A percentile compares a stretch with the other conserved stretches of the same genome.
Evolutionary conservation across 2,113 vertebrate genomes (phyloP).

Genomic region (Apteryx mantelli): DNA sequence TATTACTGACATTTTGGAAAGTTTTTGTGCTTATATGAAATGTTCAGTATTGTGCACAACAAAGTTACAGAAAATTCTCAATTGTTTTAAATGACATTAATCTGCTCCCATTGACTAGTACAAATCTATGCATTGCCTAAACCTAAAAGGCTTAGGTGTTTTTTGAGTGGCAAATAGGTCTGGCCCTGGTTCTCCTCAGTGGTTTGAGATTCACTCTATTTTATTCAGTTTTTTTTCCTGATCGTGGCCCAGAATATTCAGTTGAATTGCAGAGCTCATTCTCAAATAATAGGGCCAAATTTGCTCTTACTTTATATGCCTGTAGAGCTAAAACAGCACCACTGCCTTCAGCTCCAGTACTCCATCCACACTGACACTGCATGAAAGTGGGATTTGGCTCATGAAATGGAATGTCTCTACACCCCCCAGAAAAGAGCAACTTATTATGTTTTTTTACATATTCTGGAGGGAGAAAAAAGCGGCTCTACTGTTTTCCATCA

Average conservation of each 20-base stretch:
- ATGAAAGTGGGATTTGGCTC: neutral
- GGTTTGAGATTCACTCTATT: neutral
- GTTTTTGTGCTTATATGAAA: neutral
- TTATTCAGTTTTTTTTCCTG: neutral
- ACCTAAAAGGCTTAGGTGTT: neutral
- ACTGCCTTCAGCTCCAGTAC: neutral
- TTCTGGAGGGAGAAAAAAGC: constrained; percentile 32
- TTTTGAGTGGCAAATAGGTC: neutral
- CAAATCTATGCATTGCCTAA: neutral
- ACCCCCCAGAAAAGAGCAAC: neutral
- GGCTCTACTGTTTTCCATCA: constrained; percentile 60
- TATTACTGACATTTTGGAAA: neutral
- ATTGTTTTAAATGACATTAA: neutral
- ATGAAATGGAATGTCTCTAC: neutral
- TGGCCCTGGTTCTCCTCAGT: neutral
- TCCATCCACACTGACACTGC: neutral
- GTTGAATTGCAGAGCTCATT: neutral
- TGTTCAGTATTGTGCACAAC: neutral
- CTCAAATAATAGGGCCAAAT: neutral
- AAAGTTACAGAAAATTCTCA: neutral
- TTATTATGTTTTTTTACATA: neutral
- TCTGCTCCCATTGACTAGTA: rapidly evolving
- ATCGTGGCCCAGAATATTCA: neutral
- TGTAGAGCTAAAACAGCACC: neutral
- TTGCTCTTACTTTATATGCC: neutral